Conservation (phyloP, 2,113 vertebrate species). For the Paracanthobrama guichenoti region DNA sequence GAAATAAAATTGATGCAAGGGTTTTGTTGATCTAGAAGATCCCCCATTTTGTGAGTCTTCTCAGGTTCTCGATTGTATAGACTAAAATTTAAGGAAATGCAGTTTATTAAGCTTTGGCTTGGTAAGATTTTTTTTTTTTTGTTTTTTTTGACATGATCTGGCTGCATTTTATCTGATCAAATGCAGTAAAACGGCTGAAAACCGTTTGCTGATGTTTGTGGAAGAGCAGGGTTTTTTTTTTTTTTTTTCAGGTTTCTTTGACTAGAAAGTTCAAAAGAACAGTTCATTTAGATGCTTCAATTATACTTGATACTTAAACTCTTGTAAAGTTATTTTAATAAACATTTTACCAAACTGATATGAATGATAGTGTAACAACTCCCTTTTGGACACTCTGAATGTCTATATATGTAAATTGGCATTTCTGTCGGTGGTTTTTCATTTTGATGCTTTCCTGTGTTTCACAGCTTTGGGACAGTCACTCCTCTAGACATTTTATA, state of each 20-base stretch:
- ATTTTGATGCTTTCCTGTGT: neutral
- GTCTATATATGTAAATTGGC: neutral
- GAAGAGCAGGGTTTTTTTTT: too few species aligned
- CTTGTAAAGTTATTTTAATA: too few species aligned
- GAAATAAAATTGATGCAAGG: neutral
- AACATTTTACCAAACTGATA: too few species aligned
- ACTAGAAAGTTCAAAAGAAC: neutral
- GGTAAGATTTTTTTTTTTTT: neutral
- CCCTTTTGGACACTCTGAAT: neutral
- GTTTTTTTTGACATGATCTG: too few species aligned
- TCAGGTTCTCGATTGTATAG: neutral
- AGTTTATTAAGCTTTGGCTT: neutral
- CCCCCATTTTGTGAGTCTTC: neutral
- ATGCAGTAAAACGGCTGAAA: neutral
- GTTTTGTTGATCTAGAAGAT: neutral
- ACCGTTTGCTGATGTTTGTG: too few species aligned
- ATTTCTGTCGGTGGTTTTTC: neutral
- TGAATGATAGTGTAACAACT: neutral
- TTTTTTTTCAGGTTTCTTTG: neutral
- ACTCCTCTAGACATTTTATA: too few species aligned
- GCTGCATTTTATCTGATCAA: neutral
- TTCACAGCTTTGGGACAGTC: too few species aligned
- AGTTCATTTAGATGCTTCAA: neutral
- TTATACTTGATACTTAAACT: too few species aligned
- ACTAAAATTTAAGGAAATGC: neutral